Evolutionary conservation across 2,797 vertebrate genomes (phyloP).

Genomic region (Morus bassanus): DNA sequence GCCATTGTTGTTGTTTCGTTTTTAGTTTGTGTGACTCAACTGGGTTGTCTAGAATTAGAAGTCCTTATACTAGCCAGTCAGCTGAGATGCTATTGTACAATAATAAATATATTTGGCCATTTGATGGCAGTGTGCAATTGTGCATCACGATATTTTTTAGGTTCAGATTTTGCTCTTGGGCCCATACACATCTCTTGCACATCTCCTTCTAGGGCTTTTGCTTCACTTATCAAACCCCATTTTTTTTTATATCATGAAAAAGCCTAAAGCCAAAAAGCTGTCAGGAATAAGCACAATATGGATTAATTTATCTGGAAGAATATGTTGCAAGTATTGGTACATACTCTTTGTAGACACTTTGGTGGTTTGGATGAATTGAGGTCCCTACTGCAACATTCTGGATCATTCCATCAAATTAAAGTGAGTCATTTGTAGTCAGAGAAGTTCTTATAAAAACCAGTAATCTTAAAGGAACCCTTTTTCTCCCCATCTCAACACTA

Average conservation of each 20-base stretch:
- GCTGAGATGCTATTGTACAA: neutral
- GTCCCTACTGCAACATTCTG: neutral
- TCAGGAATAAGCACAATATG: neutral
- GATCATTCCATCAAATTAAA: neutral
- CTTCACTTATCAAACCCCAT: neutral
- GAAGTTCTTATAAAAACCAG: neutral
- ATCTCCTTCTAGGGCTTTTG: neutral
- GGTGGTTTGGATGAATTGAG: neutral
- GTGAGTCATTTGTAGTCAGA: neutral
- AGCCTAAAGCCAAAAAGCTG: neutral
- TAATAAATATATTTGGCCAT: constrained; percentile 31
- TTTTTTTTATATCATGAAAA: neutral
- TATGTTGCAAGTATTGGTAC: neutral
- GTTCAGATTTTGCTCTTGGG: neutral
- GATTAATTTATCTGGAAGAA: neutral
- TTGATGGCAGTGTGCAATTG: constrained; percentile 65
- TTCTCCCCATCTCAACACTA: neutral
- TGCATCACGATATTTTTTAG: neutral
- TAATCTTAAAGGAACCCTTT: neutral
- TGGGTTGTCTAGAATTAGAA: neutral
- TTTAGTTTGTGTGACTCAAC: neutral
- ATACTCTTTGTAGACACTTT: neutral
- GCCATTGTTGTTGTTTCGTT: neutral
- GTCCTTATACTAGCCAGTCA: neutral
- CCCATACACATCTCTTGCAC: neutral